Percentiles rank a stretch among this genome's conserved stretches.
phyloP scores from a whole-genome alignment of 2,888 invertebrate species.

The Netelia inedita region DNA sequence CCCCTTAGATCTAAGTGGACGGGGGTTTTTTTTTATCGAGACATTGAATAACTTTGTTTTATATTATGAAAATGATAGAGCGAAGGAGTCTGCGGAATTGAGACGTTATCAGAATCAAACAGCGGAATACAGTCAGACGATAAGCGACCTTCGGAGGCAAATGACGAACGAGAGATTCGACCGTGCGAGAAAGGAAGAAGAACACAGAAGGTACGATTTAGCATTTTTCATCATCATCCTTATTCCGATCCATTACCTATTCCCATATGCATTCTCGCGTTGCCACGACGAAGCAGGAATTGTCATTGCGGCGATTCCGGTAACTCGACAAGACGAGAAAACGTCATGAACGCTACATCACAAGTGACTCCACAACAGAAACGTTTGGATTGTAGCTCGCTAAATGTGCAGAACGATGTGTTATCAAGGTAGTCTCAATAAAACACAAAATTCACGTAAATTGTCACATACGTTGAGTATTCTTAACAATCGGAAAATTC shows the following conservation, averaged over 20 bases:
- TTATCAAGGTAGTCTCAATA: slow-evolving; percentile 62
- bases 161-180: slow-evolving; percentile 86
- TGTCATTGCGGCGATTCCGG: slow-evolving; percentile 55
- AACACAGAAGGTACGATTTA: slow-evolving; percentile 79
- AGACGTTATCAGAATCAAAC: slow-evolving; percentile 86
- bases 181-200: slow-evolving; percentile 84
- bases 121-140: slow-evolving; percentile 86
- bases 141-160: slow-evolving; percentile 86
- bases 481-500: slow-evolving; percentile 38
- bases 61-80: slow-evolving; percentile 74
- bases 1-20: slow-evolving; percentile 5
- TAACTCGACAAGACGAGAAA: slow-evolving; percentile 47
- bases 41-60: background rate
- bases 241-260: slow-evolving; percentile 14
- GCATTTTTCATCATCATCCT: slow-evolving; percentile 3
- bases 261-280: slow-evolving; percentile 30
- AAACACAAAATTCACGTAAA: slow-evolving; percentile 28
- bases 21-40: background rate
- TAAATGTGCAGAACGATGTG: slow-evolving; percentile 33
- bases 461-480: slow-evolving; percentile 59
- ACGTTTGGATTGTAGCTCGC: slow-evolving; percentile 47
- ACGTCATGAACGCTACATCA: slow-evolving; percentile 20
- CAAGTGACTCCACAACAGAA: slow-evolving; percentile 31
- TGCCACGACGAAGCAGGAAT: slow-evolving; percentile 49
- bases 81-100: slow-evolving; percentile 84